Evolutionary conservation across 2,113 vertebrate species (phyloP), one percentile per base, ranked within the genome.

Genomic region (Gasterosteus aculeatus): DNA sequence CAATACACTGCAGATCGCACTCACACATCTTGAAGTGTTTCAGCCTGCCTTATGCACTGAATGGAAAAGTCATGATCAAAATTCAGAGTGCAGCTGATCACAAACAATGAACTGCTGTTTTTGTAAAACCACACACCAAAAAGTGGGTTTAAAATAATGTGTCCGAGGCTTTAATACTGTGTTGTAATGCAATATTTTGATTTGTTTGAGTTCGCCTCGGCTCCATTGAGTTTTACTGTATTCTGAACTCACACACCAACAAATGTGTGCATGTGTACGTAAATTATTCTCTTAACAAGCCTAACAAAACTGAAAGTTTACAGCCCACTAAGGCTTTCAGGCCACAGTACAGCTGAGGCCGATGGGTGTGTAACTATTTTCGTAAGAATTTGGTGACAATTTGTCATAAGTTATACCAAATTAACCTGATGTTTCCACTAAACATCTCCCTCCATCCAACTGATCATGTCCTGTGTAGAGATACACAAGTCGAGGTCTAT

Each of bases 401-500:
- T 26, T 1, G 22, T n/a, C 4, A 12, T 33, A 9, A 56, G 53
- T 56, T 56, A 14, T 53, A 19, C 22, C 10, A 53, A 22, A 53
- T 53, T 29, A 56, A 26, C 22, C 53, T 29, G 10, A 29, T 56
- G 53, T 22, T 29, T 22, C 11, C 53, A 26, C 22, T 54, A 14
- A 22, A 26, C 22, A 26, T 61, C 41, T 22, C 51, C 33, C 18
- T 33, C 14, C 14, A 31, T 31, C 14, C 14, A 58, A 31, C 12
- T 26, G 22, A 26, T 1, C 22, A 26, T 26, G 22, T 26, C 22
- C 22, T 26, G 22, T 1, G 22, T 47, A 15, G 26, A 68, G 29
- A 75, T 22, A 33, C 64, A 35, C 26, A 57, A 39, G 38, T 83
- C 70, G 42, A 44, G 12, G 19, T 60, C n/a, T n/a, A n/a, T 59